Evolutionary conservation across 2,797 vertebrate species (phyloP).

Genomic region (Cephalopachus bancanus): DNA sequence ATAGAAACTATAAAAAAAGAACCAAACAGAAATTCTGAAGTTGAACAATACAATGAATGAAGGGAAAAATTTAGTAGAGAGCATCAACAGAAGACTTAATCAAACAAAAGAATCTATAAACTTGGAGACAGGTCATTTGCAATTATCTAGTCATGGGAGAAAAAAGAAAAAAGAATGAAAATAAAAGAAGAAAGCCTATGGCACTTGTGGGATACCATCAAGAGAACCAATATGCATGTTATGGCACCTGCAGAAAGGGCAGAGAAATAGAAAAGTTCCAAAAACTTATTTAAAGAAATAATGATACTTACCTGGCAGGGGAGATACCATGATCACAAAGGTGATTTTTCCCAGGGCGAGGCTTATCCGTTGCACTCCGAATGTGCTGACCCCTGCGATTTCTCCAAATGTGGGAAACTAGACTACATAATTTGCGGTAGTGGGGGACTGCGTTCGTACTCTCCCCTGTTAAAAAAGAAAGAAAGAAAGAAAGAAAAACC

Average conservation of each 20-base stretch:
- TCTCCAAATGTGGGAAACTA: too few species aligned
- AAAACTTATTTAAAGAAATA: not conserved
- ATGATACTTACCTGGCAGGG: not conserved
- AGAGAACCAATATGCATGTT: not conserved
- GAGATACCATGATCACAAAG: too few species aligned
- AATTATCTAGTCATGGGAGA: not conserved
- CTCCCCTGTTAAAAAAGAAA: too few species aligned
- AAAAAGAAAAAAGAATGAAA: not conserved
- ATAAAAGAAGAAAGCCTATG: not conserved
- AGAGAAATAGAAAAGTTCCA: not conserved
- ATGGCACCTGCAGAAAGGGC: not conserved
- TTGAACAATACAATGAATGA: not conserved
- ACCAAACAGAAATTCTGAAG: too few species aligned
- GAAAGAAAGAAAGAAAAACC: not conserved
- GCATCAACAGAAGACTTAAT: not conserved
- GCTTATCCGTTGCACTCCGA: too few species aligned
- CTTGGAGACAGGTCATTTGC: not conserved
- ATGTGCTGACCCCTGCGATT: too few species aligned
- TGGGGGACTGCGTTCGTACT: too few species aligned
- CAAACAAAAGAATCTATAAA: not conserved
- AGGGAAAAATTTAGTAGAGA: not conserved
- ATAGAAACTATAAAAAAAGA: too few species aligned
- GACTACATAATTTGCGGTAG: too few species aligned
- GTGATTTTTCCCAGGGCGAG: too few species aligned
- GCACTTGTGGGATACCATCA: not conserved